Evolutionary conservation across 2,797 vertebrate species (phyloP).

Genomic region (Enteromius treurensis): DNA sequence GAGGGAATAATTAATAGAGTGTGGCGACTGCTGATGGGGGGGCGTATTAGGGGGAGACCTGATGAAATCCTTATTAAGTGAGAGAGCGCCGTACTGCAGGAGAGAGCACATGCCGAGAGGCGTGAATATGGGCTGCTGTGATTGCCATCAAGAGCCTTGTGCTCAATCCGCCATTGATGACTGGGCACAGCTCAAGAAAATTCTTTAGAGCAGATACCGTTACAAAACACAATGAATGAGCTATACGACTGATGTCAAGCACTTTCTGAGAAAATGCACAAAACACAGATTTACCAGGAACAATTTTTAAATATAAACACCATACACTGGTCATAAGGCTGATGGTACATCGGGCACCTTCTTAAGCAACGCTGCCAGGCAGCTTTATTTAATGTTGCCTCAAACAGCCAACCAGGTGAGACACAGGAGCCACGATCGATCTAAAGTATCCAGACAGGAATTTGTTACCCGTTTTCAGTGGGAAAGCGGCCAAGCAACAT

Average conservation of each 20-base stretch:
- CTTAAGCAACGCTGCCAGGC: too few relatives aligned
- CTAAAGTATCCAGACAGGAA: too few relatives aligned
- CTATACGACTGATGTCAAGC: background rate
- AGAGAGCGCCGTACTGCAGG: background rate
- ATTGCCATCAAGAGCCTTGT: background rate
- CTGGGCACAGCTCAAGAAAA: constrained; percentile 25
- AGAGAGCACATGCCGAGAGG: constrained; percentile 4
- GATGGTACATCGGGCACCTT: too few relatives aligned
- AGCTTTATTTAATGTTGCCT: too few relatives aligned
- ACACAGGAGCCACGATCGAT: too few relatives aligned
- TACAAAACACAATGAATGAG: constrained; percentile 26
- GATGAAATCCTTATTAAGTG: constrained; percentile 26
- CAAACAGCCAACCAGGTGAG: too few relatives aligned
- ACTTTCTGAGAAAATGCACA: background rate
- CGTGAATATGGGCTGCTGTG: background rate
- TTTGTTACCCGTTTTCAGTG: too few relatives aligned
- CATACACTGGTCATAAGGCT: too few relatives aligned
- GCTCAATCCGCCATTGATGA: constrained; percentile 12
- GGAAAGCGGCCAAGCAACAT: too few relatives aligned
- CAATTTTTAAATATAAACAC: background rate
- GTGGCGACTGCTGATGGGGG: constrained; percentile 7
- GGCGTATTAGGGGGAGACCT: constrained; percentile 23
- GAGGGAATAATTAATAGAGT: constrained; percentile 38
- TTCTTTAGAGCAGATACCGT: background rate
- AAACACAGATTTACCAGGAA: background rate